phyloP scores from a whole-genome alignment of 2,888 invertebrate species.

The Nycteola revayana region DNA sequence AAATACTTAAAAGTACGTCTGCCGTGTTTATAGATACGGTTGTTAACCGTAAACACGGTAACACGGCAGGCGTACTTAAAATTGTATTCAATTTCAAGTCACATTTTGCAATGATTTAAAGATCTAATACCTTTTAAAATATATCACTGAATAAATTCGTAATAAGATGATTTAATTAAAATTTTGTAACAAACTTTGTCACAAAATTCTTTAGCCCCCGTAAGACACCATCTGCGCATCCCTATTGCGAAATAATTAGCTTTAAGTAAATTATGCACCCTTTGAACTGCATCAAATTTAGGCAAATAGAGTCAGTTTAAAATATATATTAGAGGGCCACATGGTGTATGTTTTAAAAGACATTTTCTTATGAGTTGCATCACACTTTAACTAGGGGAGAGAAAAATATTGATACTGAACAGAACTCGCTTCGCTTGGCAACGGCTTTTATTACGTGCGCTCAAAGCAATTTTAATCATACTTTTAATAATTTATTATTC shows the following conservation, averaged over 20 bases:
- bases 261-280: conserved; percentile 79
- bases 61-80: too few species aligned
- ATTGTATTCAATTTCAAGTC: too few species aligned
- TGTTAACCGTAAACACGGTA: too few species aligned
- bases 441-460: conserved; percentile 32
- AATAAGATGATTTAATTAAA: conserved; percentile 57
- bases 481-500: conserved; percentile 25
- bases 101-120: too few species aligned
- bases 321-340: conserved; percentile 69
- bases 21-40: too few species aligned
- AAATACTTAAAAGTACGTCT: too few species aligned
- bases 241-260: conserved; percentile 78
- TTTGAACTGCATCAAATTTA: conserved; percentile 75
- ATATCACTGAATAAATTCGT: neutral
- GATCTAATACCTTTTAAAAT: too few species aligned
- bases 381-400: conserved; percentile 46
- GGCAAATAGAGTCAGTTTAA: conserved; percentile 67
- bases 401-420: conserved; percentile 53
- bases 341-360: conserved; percentile 66
- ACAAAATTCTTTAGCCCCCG: conserved; percentile 54
- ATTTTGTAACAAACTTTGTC: conserved; percentile 57
- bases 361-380: conserved; percentile 60
- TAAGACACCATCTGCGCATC: conserved; percentile 70
- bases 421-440: conserved; percentile 35
- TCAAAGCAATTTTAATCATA: conserved; percentile 30